Evolutionary conservation across 2,113 vertebrate species (phyloP), one percentile per base, ranked within the genome.

Genomic region (Hepsetus odoe): DNA sequence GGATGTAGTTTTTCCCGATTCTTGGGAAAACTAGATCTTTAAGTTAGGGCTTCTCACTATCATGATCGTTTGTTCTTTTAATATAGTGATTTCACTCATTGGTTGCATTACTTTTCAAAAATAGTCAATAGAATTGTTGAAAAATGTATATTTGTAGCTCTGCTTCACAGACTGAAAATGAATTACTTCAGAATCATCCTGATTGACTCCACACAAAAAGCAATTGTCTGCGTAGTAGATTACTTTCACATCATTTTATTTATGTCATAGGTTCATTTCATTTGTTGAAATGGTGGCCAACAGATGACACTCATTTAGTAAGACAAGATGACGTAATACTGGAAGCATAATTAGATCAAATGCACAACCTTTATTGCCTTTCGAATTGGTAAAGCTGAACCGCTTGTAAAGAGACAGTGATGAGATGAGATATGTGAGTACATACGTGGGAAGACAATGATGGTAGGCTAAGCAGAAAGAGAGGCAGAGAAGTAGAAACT

Each of bases 401-500:
- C 20, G 46, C 11, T 6, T 49, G 46, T 49, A n/a, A n/a, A n/a
- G n/a, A n/a, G n/a, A n/a, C n/a, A n/a, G n/a, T n/a, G n/a, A n/a
- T n/a, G n/a, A n/a, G n/a, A n/a, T n/a, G n/a, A n/a, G n/a, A n/a
- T n/a, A n/a, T n/a, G n/a, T n/a, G n/a, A n/a, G n/a, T n/a, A n/a
- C n/a, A n/a, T n/a, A n/a, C n/a, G n/a, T n/a, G n/a, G n/a, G n/a
- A n/a, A n/a, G n/a, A n/a, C n/a, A 26, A 73, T 49, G 42, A 5
- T 11, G 16, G 38, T 59, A 33, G 16, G 18, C 33, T 58, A 42
- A 32, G 58, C 7, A 51, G 38, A 18, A 53, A 62, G 13, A 35
- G 53, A 68, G 16, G 18, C 11, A 35, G 20, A 33, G 32, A 22
- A 22, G 74, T 33, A 65, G 11, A 67, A 77, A 61, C 92, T 81